A percentile compares a stretch with the other conserved stretches of the same genome.
Conservation (phyloP, 2,888 invertebrate species). For the Automeris io region DNA sequence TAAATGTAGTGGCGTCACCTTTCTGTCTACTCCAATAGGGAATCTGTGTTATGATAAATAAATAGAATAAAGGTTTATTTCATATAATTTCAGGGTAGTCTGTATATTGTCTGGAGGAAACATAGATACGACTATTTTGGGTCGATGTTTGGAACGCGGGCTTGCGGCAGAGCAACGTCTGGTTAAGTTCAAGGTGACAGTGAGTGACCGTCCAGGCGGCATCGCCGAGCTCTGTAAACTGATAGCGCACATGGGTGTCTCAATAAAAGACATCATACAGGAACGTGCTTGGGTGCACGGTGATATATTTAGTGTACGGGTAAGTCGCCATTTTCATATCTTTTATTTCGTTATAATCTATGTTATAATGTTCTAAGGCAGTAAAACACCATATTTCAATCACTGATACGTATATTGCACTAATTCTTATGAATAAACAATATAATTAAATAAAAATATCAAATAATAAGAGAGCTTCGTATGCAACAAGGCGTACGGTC, state of each 20-base stretch:
- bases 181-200: constrained; percentile 76
- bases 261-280: constrained; percentile 96
- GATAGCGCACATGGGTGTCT: constrained; percentile 86
- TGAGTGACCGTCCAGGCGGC: constrained; percentile 92
- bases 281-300: constrained; percentile 95
- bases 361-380: too few relatives aligned
- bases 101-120: constrained; percentile 92
- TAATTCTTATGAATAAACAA: too few relatives aligned
- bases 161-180: constrained; percentile 90
- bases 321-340: too few relatives aligned
- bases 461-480: too few relatives aligned
- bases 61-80: neutral
- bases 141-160: constrained; percentile 91
- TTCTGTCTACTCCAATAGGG: too few relatives aligned
- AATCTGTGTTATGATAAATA: too few relatives aligned
- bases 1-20: too few relatives aligned
- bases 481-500: too few relatives aligned
- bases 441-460: too few relatives aligned
- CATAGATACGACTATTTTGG: constrained; percentile 93
- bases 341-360: too few relatives aligned
- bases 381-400: too few relatives aligned
- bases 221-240: constrained; percentile 89
- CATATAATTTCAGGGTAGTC: constrained; percentile 80
- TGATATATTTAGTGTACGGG: constrained; percentile 85
- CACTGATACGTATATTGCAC: too few relatives aligned